These are phyloP conservation scores for Sitta carolinensis DNA, from an alignment of 2,797 vertebrate species.

Conservation along the genomic window DNA sequence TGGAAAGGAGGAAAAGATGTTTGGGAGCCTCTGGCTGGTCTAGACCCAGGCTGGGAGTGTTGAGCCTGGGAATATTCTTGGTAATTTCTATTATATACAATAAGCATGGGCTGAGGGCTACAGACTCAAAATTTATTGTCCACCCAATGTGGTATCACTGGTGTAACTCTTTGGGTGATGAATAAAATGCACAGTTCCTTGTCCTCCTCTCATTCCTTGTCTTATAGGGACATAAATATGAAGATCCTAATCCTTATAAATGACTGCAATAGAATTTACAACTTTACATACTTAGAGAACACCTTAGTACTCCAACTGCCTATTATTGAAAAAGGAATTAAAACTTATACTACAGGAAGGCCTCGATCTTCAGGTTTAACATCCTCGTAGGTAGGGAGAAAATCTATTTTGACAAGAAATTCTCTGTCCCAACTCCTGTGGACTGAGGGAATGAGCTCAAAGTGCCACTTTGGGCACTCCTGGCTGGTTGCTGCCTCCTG, in stretches of 20 bases:
- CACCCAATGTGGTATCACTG: background rate
- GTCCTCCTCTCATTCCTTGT: background rate
- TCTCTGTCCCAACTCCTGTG: background rate
- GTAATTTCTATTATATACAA: background rate
- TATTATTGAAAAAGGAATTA: background rate
- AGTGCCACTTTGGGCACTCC: background rate
- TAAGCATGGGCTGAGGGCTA: fast-evolving
- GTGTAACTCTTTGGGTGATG: background rate
- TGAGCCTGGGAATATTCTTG: background rate
- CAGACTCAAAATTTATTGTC: background rate
- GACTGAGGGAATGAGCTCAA: background rate
- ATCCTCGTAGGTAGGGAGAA: background rate
- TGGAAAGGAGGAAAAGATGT: background rate
- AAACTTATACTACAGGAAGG: background rate
- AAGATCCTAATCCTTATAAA: background rate
- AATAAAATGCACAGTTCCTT: background rate
- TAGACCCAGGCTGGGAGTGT: background rate
- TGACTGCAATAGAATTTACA: background rate
- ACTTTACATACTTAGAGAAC: background rate
- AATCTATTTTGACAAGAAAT: background rate
- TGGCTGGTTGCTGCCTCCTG: constrained; percentile 25
- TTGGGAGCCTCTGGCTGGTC: background rate
- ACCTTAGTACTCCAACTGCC: background rate
- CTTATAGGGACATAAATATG: background rate
- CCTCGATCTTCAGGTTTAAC: background rate